Percentiles rank a stretch among this genome's conserved stretches.
Conservation (phyloP, 1,140 invertebrate species). For the Lepidurus packardi region DNA sequence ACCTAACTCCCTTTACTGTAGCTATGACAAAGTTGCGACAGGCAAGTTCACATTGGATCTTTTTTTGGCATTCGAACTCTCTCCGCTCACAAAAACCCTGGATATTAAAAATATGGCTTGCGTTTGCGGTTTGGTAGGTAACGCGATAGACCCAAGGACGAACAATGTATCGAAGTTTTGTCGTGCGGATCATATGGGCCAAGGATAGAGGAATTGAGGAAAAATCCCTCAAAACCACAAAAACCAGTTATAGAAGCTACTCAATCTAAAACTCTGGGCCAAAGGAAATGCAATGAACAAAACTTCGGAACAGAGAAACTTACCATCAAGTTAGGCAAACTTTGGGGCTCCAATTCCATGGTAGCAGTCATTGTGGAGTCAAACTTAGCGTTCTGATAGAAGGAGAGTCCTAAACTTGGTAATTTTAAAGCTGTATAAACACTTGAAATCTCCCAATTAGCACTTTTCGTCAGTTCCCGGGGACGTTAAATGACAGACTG, state of each 20-base stretch:
- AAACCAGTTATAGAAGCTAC: background rate
- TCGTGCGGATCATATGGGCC: background rate
- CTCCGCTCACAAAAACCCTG: background rate
- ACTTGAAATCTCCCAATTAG: background rate
- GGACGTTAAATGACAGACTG: conserved; percentile 13
- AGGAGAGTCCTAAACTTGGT: background rate
- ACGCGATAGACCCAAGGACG: background rate
- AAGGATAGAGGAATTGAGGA: background rate
- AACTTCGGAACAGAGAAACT: background rate
- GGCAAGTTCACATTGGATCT: no score
- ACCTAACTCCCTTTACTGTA: no score
- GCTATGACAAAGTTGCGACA: no score
- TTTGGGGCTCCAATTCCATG: conserved; percentile 2
- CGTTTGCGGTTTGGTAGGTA: background rate
- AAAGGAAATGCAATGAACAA: background rate
- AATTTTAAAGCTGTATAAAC: background rate
- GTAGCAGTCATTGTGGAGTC: background rate
- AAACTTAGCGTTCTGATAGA: background rate
- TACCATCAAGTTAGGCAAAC: conserved; percentile 8
- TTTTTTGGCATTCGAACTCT: background rate
- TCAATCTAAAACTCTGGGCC: background rate
- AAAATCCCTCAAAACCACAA: background rate
- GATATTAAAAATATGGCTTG: background rate
- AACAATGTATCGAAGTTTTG: background rate
- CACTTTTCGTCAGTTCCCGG: background rate